These are phyloP conservation scores for Atopsyche davidsoni DNA, from an alignment of 1,140 invertebrate genomes.

Conservation along the genomic window DNA sequence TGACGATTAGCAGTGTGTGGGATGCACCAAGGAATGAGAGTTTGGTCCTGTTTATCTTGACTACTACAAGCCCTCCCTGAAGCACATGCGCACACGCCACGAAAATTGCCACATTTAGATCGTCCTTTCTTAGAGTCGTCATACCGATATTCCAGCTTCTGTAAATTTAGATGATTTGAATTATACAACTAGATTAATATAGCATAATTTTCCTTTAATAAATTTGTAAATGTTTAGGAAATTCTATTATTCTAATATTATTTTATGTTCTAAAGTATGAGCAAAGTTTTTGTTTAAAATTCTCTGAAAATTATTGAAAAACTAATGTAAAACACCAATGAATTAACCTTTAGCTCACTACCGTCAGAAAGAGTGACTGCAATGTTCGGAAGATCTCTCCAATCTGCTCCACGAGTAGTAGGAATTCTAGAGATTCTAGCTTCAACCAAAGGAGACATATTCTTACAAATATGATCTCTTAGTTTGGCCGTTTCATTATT, in stretches of 20 bases:
- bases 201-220: no score
- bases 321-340: not conserved
- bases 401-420: slow-evolving; percentile 61
- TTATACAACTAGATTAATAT: no score
- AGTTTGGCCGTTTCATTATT: slow-evolving; percentile 44
- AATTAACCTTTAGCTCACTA: slow-evolving; percentile 27
- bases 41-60: slow-evolving; percentile 64
- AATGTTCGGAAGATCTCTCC: slow-evolving; percentile 73
- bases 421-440: slow-evolving; percentile 67
- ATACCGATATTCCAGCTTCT: no score
- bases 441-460: slow-evolving; percentile 63
- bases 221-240: not conserved
- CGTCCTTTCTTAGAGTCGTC: not conserved
- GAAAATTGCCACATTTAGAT: slow-evolving; percentile 43
- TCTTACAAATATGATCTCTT: slow-evolving; percentile 71
- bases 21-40: slow-evolving; percentile 76
- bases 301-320: no score
- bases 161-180: no score
- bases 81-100: slow-evolving; percentile 68
- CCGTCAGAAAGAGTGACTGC: slow-evolving; percentile 57
- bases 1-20: slow-evolving; percentile 73
- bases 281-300: not conserved
- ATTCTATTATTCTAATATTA: slow-evolving; percentile 1
- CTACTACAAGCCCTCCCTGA: slow-evolving; percentile 54
- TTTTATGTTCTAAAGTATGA: slow-evolving; percentile 1